Base-by-base conservation (phyloP, 2,113 vertebrate genomes). In the Tetrax tetrax region DNA sequence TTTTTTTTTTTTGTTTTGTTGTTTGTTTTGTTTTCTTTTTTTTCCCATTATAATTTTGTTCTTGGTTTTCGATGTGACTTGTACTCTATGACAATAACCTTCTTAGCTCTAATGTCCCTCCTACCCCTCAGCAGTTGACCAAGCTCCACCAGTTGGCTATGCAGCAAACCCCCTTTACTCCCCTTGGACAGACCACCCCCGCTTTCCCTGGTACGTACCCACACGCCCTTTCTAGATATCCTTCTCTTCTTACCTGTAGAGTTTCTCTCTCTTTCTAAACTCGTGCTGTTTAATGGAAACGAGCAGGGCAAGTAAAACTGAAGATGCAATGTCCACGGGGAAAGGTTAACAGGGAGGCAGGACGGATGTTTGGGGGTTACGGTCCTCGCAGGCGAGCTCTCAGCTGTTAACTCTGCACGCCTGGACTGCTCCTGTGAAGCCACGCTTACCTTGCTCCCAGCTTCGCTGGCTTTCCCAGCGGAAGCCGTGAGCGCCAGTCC, bases 131-230 rank as follows among this genome's bases (percentile, higher is more conserved):
- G 99, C 99, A 99, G 99, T 98, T 99, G 99, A 99, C 99, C 99
- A 99, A 99, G 99, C 99, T 99, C 98, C 99, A 99, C 99, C 99
- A 99, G 99, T 98, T 99, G 99, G 99, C 99, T 99, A 99, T 99
- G 99, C 99, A 99, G 99, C 99, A 99, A 99, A 99, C 99, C 99
- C 99, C 99, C 97, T 99, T 99, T 99, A 99, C 99, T 99, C 99
- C 99, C 98, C 99, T 99, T 93, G 99, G 99, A 99, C 99, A 99
- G 99, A 99, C 99, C 99, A 99, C 99, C 99, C 99, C 99, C 98
- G 99, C 99, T 99, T 99, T 99, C 99, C 99, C 99, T 98, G 99
- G 99, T 99, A 99, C 99, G 99, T 99, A 99, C 99, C 99, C 99
- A 98, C 95, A 98, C 31, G 83, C 98, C 99, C 99, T 98, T 98